Base-by-base conservation (phyloP, 2,113 vertebrate genomes). In the Oryzias celebensis region DNA sequence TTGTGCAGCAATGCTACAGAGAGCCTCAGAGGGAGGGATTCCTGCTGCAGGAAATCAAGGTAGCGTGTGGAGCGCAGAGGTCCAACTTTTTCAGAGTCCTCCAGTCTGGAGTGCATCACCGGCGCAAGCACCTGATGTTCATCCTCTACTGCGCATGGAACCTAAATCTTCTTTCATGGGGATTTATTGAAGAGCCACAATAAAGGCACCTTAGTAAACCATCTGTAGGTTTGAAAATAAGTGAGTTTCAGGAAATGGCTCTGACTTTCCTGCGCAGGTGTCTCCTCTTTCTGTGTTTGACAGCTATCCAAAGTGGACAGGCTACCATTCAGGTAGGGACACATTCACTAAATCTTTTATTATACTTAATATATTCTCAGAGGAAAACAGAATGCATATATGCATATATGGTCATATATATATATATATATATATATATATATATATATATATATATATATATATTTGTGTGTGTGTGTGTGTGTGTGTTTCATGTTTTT, bases 21-120 rank as follows among this genome's bases (percentile, higher is more conserved):
- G 48, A 58, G 43, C 73, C 54, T 73, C 55, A 36, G 87, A 85
- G 88, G 89, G 90, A 91, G 90, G 90, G 90, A 86, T 85, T 85
- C 72, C 17, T 73, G 57, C 61, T 69, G 73, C 52, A 69, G 69
- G 75, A 77, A 73, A 58, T 51, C n/a, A 48, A 53, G 71, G 65
- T 44, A 64, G 73, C 52, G 76, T 71, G 71, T 69, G 76, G 64
- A 62, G 66, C 71, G 60, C 52, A 24, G 71, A 83, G 75, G 62
- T 63, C 47, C 44, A 68, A 80, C 71, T 69, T 61, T 77, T 55
- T 55, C 41, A 45, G 47, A 60, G 77, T 58, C 42, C 60, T 70
- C 36, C 56, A 75, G 62, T 62, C 44, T 18, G 62, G 52, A 73
- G 75, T 71, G 82, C 82, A 80, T 86, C 83, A 68, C 52, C 58